Evolutionary conservation across 2,888 invertebrate species (phyloP).

Genomic region (Latrodectus elegans): DNA sequence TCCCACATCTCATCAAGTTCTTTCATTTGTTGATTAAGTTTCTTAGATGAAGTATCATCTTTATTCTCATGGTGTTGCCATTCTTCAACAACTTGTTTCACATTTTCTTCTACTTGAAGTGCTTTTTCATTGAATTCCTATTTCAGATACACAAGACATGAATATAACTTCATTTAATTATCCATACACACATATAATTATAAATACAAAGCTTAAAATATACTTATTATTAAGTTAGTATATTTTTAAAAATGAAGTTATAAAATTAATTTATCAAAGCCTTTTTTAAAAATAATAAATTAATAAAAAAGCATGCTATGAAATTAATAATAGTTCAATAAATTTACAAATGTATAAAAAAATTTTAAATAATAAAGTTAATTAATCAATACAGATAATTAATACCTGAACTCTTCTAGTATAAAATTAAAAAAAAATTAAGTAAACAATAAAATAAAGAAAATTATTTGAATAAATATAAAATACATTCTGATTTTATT

Average conservation of each 20-base stretch:
- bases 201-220: too few species aligned
- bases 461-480: neutral
- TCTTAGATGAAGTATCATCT: slow-evolving; percentile 10
- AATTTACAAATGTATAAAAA: too few species aligned
- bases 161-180: neutral
- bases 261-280: too few species aligned
- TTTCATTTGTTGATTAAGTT: slow-evolving; percentile 63
- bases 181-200: too few species aligned
- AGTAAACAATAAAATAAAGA: neutral
- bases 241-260: too few species aligned
- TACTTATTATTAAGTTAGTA: too few species aligned
- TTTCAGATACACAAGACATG: neutral
- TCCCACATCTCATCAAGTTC: slow-evolving; percentile 59
- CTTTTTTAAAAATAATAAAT: too few species aligned
- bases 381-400: too few species aligned
- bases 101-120: slow-evolving; percentile 46
- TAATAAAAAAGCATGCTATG: too few species aligned
- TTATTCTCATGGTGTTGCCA: slow-evolving; percentile 30
- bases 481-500: neutral
- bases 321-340: too few species aligned
- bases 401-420: too few species aligned
- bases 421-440: neutral
- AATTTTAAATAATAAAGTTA: too few species aligned
- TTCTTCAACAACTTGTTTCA: slow-evolving; percentile 49
- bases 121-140: slow-evolving; percentile 58